Base-by-base conservation (phyloP, 2,888 invertebrate genomes). In the Operophtera brumata region DNA sequence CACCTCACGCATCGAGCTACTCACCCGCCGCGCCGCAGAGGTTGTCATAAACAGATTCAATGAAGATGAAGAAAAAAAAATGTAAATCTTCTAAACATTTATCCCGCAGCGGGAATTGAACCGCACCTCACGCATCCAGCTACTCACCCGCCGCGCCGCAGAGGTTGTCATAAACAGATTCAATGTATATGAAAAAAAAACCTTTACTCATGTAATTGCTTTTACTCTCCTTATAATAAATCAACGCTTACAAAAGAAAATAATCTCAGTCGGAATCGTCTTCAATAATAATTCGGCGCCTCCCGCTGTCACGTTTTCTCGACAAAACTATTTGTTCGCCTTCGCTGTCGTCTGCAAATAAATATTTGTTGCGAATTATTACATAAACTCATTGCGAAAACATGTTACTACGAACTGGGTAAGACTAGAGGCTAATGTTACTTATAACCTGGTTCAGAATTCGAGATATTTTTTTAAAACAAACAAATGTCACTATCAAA, bases 231-330 rank as follows among this genome's bases (percentile, higher is more conserved):
- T 20, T 39, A 41, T 41, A 52, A 52, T 52, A 51, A 13, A 61
- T 43, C 47, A 40, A 35, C 42, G 44, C 35, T 41, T 46, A 53
- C 47, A 54, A 48, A 56, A 36, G 40, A 48, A 49, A 50, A 42
- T 52, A 66, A 61, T 62, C 28, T 72, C 63, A 87, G 60, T 88
- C 88, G 0, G 89, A 89, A 65, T 89, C 89, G 54, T 86, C 86
- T 39, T 88, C 87, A 53, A 88, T 88, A 61, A 89, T 65, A 49
- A 78, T 63, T 49, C 83, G 71, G 10, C 81, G 79, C 65, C 77
- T 84, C 67, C 78, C 83, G 57, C 73, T 78, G 57, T 72, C 71
- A 32, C 77, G 74, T 75, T 78, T 83, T 45, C 72, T 67, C 60
- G 77, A 66, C 65, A 75, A 61, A 61, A 81, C 69, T 61, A 78